A percentile compares a stretch with the other conserved stretches of the same genome.
These are phyloP conservation scores for Homarus gammarus DNA, from an alignment of 2,888 invertebrate genomes.

Conservation along the genomic window DNA sequence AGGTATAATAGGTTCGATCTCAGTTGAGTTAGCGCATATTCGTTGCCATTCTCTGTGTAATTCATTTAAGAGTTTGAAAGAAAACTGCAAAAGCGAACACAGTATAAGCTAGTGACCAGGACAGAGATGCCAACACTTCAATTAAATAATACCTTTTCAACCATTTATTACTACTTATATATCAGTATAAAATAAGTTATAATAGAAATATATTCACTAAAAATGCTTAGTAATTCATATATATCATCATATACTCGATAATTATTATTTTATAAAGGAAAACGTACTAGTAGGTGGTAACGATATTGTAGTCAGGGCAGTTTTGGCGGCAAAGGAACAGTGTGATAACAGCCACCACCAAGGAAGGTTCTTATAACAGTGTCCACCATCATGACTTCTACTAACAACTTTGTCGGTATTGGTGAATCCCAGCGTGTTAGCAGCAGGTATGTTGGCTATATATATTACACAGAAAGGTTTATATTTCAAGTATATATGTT, in stretches of 20 bases:
- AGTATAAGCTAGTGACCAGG: slow-evolving; percentile 22
- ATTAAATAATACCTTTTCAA: neutral
- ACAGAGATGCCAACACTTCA: neutral
- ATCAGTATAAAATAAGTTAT: neutral
- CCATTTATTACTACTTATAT: neutral
- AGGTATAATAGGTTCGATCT: no score
- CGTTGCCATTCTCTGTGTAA: slow-evolving; percentile 14
- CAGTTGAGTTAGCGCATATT: no score
- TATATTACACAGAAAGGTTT: neutral
- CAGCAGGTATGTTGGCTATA: slow-evolving; percentile 39
- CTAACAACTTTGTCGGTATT: slow-evolving; percentile 41
- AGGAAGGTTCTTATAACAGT: neutral
- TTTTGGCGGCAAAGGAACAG: slow-evolving; percentile 63
- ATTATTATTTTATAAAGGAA: neutral
- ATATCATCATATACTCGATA: neutral
- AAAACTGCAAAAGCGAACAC: slow-evolving; percentile 46
- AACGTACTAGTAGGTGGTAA: slow-evolving; percentile 28
- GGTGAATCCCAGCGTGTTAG: slow-evolving; percentile 54
- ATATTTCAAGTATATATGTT: neutral
- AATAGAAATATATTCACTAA: neutral
- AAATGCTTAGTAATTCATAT: neutral
- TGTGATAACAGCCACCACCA: neutral
- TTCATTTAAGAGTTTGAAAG: neutral
- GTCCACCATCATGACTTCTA: slow-evolving; percentile 18
- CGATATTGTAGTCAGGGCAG: neutral